Base-by-base conservation (phyloP, 2,888 invertebrate species). In the Drosophila vallismaia region DNA sequence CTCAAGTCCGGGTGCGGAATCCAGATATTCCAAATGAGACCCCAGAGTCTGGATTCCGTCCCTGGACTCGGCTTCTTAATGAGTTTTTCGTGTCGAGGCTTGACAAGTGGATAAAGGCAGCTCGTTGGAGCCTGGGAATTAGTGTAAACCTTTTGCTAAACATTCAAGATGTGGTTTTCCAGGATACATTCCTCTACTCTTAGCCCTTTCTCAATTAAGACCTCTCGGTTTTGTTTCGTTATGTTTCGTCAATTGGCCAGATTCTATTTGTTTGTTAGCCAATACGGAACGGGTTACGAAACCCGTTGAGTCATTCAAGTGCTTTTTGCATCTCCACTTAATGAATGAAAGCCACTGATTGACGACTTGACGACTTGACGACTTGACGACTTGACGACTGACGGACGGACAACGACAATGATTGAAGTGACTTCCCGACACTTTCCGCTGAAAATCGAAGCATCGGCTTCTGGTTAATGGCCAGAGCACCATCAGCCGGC, bases 21-120 rank as follows among this genome's bases (percentile, higher is more conserved):
- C 24, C 4, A 24, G 19, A 44, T 8, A 24, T 44, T 19, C 24
- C 24, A 4, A 44, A 24, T 4, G 24, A 12, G 12, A 3, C 44
- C 44, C 44, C 1, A 19, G 19, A 44, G 24, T 9, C 24, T 9
- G 4, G 9, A 42, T 4, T 19, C 10, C 44, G 44, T 9, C 44
- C 44, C 44, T 44, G 44, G 24, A 9, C 44, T 24, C 10, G 9
- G 44, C 44, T 44, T 24, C 73, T 63, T 80, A 80, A 86, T 79
- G 83, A 72, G 75, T 71, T 79, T 75, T 71, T 70, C 77, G 57
- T 79, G 86, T 86, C 75, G 83, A 51, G 69, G 79, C 71, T 67
- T 76, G 68, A 55, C 68, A 64, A 63, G 51, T 14, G 53, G 31
- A n/a, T 19, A 40, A 40, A 46, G 45, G n/a, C 75, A 71, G 75